Evolutionary conservation across 1,140 invertebrate genomes (phyloP).

Genomic region (Rhopalosiphum padi): DNA sequence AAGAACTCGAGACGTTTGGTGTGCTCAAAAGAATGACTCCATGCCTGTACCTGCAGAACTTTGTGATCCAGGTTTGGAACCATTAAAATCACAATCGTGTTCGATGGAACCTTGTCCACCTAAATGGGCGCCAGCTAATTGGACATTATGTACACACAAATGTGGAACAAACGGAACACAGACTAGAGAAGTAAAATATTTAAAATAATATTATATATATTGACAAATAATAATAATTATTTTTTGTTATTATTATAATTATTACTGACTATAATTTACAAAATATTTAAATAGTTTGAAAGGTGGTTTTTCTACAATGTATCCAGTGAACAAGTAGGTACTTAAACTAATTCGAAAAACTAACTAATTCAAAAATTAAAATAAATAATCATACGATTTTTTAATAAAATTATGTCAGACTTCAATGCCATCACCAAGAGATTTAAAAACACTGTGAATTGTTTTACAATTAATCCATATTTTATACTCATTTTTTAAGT

Average conservation of each 20-base stretch:
- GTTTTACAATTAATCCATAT: background rate
- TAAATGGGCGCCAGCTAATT: slow-evolving; percentile 80
- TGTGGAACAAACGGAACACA: slow-evolving; percentile 80
- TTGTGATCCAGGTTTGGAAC: slow-evolving; percentile 78
- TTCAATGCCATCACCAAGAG: background rate
- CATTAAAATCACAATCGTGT: slow-evolving; percentile 75
- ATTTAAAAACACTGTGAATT: background rate
- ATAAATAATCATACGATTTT: background rate
- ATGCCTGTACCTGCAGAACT: slow-evolving; percentile 76
- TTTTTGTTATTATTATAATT: background rate
- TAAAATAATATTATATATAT: background rate
- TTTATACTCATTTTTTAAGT: background rate
- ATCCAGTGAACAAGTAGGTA: no score
- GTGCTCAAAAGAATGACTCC: slow-evolving; percentile 71
- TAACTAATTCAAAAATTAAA: background rate
- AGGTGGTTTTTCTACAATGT: no score
- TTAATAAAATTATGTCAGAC: no score
- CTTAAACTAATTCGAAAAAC: no score
- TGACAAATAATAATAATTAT: background rate
- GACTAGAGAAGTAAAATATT: slow-evolving; percentile 67
- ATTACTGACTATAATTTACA: background rate
- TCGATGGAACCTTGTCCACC: slow-evolving; percentile 81
- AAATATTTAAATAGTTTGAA: background rate
- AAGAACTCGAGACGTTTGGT: slow-evolving; percentile 76
- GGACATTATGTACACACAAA: slow-evolving; percentile 81